These are phyloP conservation scores for Drosophila pegasa DNA, from an alignment of 2,888 invertebrate genomes.

Conservation along the genomic window DNA sequence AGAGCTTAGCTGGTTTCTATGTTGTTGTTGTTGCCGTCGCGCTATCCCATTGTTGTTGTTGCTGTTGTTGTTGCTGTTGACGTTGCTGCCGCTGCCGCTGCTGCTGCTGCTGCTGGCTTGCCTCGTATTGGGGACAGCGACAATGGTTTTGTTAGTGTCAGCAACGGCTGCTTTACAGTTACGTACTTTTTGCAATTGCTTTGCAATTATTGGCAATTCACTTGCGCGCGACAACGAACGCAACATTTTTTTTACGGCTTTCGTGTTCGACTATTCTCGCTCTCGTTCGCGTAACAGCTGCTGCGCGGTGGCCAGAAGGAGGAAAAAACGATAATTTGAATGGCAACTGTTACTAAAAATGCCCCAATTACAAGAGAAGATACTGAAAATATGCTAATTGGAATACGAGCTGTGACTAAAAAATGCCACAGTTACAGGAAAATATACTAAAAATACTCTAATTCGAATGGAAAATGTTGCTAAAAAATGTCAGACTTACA, in stretches of 20 bases:
- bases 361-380: not conserved
- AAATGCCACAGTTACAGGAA: no score
- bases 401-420: not conserved
- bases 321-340: conserved; percentile 1
- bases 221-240: conserved; percentile 77
- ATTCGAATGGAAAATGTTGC: no score
- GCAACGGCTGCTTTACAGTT: conserved; percentile 49
- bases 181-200: conserved; percentile 84
- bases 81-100: conserved; percentile 22
- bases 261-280: conserved; percentile 48
- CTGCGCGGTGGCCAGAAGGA: conserved; percentile 34
- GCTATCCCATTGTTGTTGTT: not conserved
- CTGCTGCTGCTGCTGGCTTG: conserved; percentile 18
- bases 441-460: no score
- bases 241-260: conserved; percentile 79
- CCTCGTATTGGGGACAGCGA: conserved; percentile 45
- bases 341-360: conserved; percentile 1
- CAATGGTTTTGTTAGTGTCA: conserved; percentile 46
- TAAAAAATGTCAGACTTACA: no score
- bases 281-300: conserved; percentile 60
- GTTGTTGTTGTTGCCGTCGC: conserved; percentile 39
- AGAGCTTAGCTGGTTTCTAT: conserved; percentile 42
- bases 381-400: not conserved
- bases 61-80: conserved; percentile 25
- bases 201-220: conserved; percentile 81